phyloP scores from a whole-genome alignment of 2,797 vertebrate genomes.

The Peromyscus melanophrys region DNA sequence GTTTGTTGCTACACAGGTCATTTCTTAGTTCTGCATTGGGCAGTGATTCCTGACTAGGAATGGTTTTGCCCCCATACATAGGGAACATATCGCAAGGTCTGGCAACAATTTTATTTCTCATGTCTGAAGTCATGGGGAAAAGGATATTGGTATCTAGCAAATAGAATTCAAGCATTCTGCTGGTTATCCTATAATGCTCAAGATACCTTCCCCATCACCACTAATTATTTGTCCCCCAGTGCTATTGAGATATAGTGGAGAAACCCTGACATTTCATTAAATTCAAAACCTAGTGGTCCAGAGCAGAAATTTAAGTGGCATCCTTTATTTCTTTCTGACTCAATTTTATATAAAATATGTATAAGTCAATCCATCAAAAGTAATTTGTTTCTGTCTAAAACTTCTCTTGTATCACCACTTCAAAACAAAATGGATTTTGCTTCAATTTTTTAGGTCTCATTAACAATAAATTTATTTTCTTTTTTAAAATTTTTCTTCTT shows the following conservation, averaged over 20 bases:
- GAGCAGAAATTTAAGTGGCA: not conserved
- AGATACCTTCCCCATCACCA: not conserved
- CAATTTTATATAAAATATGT: not conserved
- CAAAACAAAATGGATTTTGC: conserved; percentile 20
- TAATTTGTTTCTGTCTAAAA: not conserved
- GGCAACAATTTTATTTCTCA: not conserved
- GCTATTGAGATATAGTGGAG: not conserved
- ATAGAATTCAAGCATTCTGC: not conserved
- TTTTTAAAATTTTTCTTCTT: not conserved
- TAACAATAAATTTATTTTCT: not conserved
- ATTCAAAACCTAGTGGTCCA: not conserved
- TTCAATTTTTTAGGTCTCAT: not conserved
- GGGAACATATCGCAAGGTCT: not conserved
- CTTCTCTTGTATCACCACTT: not conserved
- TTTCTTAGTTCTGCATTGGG: not conserved
- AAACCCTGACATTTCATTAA: conserved; percentile 16
- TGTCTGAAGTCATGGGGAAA: no score
- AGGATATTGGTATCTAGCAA: not conserved
- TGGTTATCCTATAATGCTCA: not conserved
- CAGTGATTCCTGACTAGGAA: not conserved
- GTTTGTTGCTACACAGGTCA: not conserved
- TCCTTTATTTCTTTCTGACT: not conserved
- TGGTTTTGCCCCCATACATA: not conserved
- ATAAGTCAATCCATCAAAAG: not conserved
- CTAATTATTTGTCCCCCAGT: not conserved